These are phyloP conservation scores for Eristalis arbustorum DNA, from an alignment of 2,888 invertebrate species.

Conservation along the genomic window DNA sequence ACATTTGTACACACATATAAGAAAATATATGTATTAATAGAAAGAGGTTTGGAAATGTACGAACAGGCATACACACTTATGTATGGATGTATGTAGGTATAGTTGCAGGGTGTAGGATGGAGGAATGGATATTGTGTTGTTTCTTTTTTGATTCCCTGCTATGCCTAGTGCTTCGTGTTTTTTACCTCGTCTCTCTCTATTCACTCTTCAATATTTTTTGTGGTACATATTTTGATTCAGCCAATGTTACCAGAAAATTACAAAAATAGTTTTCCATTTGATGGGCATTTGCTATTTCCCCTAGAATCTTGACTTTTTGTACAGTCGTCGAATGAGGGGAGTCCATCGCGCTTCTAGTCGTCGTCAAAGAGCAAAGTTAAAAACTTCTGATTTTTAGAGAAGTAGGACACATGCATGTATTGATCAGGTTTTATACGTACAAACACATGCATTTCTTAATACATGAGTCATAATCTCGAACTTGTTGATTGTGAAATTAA, in stretches of 20 bases:
- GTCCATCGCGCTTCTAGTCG: background rate
- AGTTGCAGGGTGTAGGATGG: background rate
- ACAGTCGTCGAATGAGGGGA: background rate
- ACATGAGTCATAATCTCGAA: background rate
- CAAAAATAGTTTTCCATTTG: background rate
- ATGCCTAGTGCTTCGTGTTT: background rate
- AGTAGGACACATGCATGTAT: background rate
- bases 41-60: background rate
- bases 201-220: background rate
- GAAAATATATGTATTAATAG: background rate
- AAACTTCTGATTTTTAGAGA: background rate
- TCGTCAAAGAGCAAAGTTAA: background rate
- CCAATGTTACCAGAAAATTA: background rate
- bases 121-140: background rate
- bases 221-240: background rate
- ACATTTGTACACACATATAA: conserved; percentile 27
- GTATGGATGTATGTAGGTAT: background rate
- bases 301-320: background rate
- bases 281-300: no score
- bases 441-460: background rate
- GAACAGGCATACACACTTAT: conserved; percentile 1
- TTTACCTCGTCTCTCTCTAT: background rate
- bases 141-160: background rate
- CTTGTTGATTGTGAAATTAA: background rate
- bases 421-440: background rate